Percentiles rank a stretch among this genome's conserved stretches.
These are phyloP conservation scores for Mohoua ochrocephala DNA, from an alignment of 2,113 vertebrate species.

Conservation along the genomic window DNA sequence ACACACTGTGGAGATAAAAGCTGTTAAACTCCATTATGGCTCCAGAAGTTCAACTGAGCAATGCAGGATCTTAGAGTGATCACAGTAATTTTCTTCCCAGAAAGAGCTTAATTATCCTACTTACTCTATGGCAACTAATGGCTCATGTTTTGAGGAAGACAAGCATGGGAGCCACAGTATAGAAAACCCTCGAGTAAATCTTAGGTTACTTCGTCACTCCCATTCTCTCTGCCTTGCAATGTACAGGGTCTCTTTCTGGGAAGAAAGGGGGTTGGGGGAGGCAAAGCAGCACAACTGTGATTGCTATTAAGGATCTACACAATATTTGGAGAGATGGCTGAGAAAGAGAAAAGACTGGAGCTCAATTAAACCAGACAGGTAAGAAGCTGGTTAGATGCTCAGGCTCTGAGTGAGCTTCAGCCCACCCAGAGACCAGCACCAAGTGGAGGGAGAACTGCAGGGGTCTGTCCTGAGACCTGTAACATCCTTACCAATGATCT, in stretches of 20 bases:
- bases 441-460: not conserved
- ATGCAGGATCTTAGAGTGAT: not conserved
- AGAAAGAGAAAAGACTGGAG: not conserved
- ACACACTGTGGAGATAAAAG: not conserved
- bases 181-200: not conserved
- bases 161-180: not conserved
- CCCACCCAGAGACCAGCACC: not conserved
- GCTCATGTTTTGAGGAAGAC: not conserved
- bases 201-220: accelerated
- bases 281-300: not conserved
- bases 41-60: not conserved
- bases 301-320: not conserved
- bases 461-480: not conserved
- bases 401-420: not conserved
- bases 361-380: not conserved
- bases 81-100: not conserved
- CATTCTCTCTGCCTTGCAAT: not conserved
- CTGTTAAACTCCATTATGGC: not conserved
- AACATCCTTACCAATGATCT: not conserved
- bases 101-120: not conserved
- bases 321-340: not conserved
- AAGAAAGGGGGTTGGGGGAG: accelerated
- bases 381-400: not conserved
- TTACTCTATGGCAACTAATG: not conserved
- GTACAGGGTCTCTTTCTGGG: accelerated